Evolutionary conservation across 2,797 vertebrate genomes (phyloP), one percentile per base, ranked within the genome.

Genomic region (Manis javanica): DNA sequence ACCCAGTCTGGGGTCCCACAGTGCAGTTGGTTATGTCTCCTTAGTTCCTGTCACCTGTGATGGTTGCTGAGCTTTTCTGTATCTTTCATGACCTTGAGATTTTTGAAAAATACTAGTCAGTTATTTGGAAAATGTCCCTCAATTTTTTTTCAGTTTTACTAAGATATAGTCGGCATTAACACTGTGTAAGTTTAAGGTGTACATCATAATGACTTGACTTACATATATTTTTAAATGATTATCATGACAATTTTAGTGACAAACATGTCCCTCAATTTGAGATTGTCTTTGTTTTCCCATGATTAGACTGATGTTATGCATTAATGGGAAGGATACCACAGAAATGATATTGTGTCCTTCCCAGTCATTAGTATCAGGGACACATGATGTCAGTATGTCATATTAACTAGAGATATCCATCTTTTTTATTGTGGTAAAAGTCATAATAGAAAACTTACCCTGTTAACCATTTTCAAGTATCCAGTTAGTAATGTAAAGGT

Each of bases 61-160:
- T 69, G 37, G 34, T 39, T 91, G 46, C 74, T 88, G 93, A 82
- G 61, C 16, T 7, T 89, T 82, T 59, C 37, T 42, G 64, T 74
- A 21, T 59, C 72, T 96, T 68, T 87, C 19, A 85, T 59, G 21
- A 82, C 64, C 19, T 74, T 72, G 23, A 93, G 46, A 79, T 37
- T 90, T 95, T 90, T 77, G 74, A 94, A 93, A 87, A 85, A 24
- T 91, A 83, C 46, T 82, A 69, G 42, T 83, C 53, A 82, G 5
- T 81, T 96, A 77, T 87, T 39, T 92, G 23, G 61, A 93, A n/a
- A 91, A 87, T 39, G 8, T 29, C 16, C 77, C 24, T 84, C 26
- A 69, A 7, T 72, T 89, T 87, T 42, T 61, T 46, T 59, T 53
- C 64, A 46, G 46, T 66, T 87, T 82, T 72, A 74, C 14, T 91